Base-by-base conservation (phyloP, 2,888 invertebrate genomes). In the Imbricaverruca yamaguchii region DNA sequence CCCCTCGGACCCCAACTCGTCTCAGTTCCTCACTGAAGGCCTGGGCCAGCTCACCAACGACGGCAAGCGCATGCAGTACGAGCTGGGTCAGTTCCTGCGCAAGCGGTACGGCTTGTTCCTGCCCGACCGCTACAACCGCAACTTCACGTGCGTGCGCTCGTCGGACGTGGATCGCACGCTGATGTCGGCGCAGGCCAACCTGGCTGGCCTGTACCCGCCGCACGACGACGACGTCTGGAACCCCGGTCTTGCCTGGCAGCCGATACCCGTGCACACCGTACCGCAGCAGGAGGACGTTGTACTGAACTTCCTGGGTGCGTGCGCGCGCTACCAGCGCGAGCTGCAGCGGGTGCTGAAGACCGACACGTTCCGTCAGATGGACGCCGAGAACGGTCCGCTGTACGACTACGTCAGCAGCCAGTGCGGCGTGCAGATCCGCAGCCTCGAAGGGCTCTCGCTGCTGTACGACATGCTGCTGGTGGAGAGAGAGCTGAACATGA, bases 151-250 rank as follows among this genome's bases (percentile, higher is more conserved):
- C 84, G 87, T 93, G 2, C 88, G 90, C 80, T 93, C 95, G 78
- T 95, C 96, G 0, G 94, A 96, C 88, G 92, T 93, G 23, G 96
- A 97, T 87, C 91, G 97, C 57, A 95, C 97, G 0, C 88, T 97
- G 15, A 95, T 95, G 93, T 95, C 95, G 82, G 96, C 94, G 0
- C 90, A 92, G 86, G 90, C 92, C 0, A 92, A 94, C 86, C 89
- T 96, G 83, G 94, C 95, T 80, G 96, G 94, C 0, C 87, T 89
- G 56, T 89, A 87, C 81, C 88, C 87, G 10, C 88, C 88, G 0
- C 78, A 83, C 13, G 84, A 83, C 4, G 84, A 85, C 81, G 84
- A 83, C 80, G 86, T 86, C 84, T 86, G 85, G 84, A 86, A 87
- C 63, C 79, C 84, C 3, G 83, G 86, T 55, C 80, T 90, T 2